phyloP scores from a whole-genome alignment of 2,113 vertebrate species.

The cat (Felis catus) region DNA sequence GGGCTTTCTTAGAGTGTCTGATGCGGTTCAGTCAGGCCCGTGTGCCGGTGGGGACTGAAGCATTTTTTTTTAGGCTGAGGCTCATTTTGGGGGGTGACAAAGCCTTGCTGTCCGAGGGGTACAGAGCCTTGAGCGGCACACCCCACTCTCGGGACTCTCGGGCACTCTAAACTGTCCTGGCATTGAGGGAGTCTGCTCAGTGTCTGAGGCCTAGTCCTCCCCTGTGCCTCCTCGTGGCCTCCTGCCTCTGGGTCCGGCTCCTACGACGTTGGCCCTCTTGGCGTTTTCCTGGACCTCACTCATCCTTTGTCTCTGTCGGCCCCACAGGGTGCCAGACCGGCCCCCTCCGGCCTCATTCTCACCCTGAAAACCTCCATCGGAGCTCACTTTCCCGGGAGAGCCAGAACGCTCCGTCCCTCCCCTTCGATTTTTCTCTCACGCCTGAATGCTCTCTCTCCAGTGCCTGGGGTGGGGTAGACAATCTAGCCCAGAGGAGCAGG shows the following conservation, averaged over 20 bases:
- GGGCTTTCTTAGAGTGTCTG: not conserved
- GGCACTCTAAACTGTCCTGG: not conserved
- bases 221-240: not conserved
- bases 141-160: not conserved
- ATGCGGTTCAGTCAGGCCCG: not conserved
- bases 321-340: too few species aligned
- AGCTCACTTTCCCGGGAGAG: not conserved
- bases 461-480: not conserved
- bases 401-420: not conserved
- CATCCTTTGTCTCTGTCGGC: too few species aligned
- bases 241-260: not conserved
- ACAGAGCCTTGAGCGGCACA: accelerated
- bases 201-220: not conserved
- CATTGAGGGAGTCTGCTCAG: too few species aligned
- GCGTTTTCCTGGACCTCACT: not conserved
- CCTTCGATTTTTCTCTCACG: not conserved
- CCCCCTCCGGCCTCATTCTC: not conserved
- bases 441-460: not conserved
- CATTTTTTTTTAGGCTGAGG: not conserved
- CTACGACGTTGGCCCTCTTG: not conserved
- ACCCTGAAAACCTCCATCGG: not conserved
- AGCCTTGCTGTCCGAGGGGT: not conserved
- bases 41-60: not conserved
- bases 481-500: not conserved
- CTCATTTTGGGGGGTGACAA: not conserved